Evolutionary conservation across 1,140 invertebrate species (phyloP), one percentile per base, ranked within the genome.

Genomic region (Kradibia gibbosae): DNA sequence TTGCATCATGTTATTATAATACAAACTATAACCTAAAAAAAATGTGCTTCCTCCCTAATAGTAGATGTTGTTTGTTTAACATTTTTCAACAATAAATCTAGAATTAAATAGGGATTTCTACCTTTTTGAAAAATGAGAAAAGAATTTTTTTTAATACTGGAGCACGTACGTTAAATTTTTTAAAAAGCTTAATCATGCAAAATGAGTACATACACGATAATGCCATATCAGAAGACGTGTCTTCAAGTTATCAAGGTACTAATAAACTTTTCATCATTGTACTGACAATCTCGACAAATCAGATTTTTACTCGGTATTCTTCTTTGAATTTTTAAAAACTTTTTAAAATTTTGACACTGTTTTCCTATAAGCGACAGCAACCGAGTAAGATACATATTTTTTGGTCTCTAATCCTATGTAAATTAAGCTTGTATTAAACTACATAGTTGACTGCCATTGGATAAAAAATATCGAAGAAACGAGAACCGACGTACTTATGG

Each of bases 211-310:
- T 36, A 71, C 17, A 34, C 48, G 72, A 74, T 74, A 55, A 74
- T 55, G 34, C 36, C 72, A 55, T 36, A 55, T 74, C 48, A 53
- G 72, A 20, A 25, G 72, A 53, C 28, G 55, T 48, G 72, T 55
- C 72, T 74, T 20, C 48, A 48, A 60, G 71, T 60, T 75, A 75
- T 75, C 73, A 60, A 75, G 53, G 10, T n/a, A 55, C 34, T 73
- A 73, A 73, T 73, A 73, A 73, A 73, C 53, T 73, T 73, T 28
- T 50, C 71, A 73, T 73, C 55, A 73, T 50, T 34, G 17, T 34
- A 73, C 71, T 42, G 34, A 60, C 73, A 75, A 60, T 55, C 73
- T 75, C 53, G 28, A 42, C 5, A 75, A 55, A 75, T 75, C 53
- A 75, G 53, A 60, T 60, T 75, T 75, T 50, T 60, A 60, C 25